Conservation (phyloP, 2,888 invertebrate species). For the Eupeodes luniger region DNA sequence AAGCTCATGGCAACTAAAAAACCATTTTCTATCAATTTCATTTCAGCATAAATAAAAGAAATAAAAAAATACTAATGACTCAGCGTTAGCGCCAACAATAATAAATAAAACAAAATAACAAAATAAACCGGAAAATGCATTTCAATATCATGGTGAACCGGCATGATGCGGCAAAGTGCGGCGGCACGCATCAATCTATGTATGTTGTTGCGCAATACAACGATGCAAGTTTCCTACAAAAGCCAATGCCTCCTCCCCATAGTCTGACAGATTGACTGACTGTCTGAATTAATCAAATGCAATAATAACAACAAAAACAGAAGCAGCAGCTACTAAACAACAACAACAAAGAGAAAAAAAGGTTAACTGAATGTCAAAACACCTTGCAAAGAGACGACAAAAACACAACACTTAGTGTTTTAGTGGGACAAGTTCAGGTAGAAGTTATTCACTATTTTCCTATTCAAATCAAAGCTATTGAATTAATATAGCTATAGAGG, state of each 20-base stretch:
- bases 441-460: conserved; percentile 17
- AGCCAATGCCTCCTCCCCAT: conserved; percentile 12
- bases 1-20: background rate
- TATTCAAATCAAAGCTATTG: conserved; percentile 18
- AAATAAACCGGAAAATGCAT: conserved; percentile 18
- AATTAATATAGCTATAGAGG: conserved; percentile 31
- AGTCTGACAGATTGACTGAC: background rate
- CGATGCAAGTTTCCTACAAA: conserved; percentile 25
- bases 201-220: conserved; percentile 25
- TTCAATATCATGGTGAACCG: conserved; percentile 60
- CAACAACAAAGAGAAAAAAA: conserved; percentile 13
- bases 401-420: conserved; percentile 43
- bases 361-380: conserved; percentile 52
- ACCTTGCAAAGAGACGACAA: conserved; percentile 37
- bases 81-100: background rate
- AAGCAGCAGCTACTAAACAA: background rate
- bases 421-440: conserved; percentile 68
- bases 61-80: conserved; percentile 31
- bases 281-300: conserved; percentile 30
- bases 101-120: background rate
- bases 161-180: conserved; percentile 42
- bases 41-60: background rate
- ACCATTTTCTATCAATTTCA: conserved; percentile 20
- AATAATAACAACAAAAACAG: background rate
- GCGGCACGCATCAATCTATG: conserved; percentile 1